Percentiles rank a stretch among this genome's conserved stretches.
Conservation (phyloP, 2,888 invertebrate species). For the Polylopha cassiicola region DNA sequence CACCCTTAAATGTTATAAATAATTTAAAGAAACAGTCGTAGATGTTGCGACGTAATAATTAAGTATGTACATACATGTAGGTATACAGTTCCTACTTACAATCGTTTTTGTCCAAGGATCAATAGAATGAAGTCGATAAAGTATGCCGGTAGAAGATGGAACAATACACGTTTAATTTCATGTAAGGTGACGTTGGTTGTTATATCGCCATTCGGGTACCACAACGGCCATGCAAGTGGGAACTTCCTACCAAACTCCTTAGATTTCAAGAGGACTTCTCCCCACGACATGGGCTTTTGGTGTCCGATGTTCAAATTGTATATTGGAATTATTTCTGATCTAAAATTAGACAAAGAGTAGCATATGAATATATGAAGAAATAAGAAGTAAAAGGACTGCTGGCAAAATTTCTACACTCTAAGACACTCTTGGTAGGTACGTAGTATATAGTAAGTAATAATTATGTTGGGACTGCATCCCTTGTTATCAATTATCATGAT, state of each 20-base stretch:
- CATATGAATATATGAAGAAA: constrained; percentile 1
- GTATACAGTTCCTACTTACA: constrained; percentile 80
- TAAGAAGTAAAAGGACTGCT: constrained; percentile 1
- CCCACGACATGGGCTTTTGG: constrained; percentile 90
- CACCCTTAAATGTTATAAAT: too few species aligned
- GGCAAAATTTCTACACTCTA: too few species aligned
- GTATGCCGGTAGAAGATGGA: constrained; percentile 87
- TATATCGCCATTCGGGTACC: constrained; percentile 90
- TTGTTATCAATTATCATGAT: too few species aligned
- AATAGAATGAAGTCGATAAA: constrained; percentile 86
- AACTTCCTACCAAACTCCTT: constrained; percentile 81
- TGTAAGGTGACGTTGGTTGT: constrained; percentile 81
- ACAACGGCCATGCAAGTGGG: constrained; percentile 89
- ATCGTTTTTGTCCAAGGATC: constrained; percentile 84
- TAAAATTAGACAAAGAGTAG: constrained; percentile 44
- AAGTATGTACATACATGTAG: background rate
- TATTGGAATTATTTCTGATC: constrained; percentile 82
- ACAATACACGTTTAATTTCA: constrained; percentile 80
- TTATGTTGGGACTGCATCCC: too few species aligned
- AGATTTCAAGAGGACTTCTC: constrained; percentile 84
- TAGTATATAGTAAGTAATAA: too few species aligned
- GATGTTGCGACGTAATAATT: too few species aligned
- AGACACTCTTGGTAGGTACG: too few species aligned
- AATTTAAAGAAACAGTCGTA: too few species aligned
- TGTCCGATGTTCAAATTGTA: constrained; percentile 93